These are phyloP conservation scores for Eleutherodactylus coqui DNA, from an alignment of 2,797 vertebrate genomes.

Conservation along the genomic window DNA sequence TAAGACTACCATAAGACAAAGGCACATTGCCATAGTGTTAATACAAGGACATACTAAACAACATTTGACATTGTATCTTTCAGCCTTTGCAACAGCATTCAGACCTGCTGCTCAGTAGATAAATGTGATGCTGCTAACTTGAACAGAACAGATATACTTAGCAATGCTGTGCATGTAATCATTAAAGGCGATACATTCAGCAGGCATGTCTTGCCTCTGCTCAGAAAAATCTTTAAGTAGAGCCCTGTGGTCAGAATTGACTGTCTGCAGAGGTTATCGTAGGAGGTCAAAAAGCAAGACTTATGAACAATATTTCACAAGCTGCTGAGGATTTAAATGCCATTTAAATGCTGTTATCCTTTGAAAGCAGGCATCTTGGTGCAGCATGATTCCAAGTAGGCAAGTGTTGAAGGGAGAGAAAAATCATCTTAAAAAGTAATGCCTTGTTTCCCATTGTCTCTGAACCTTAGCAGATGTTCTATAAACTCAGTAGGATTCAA, in stretches of 20 bases:
- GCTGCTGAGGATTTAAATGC: conserved; percentile 26
- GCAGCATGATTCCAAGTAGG: not conserved
- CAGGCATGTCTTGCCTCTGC: conserved; percentile 41
- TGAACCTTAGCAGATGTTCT: conserved; percentile 20
- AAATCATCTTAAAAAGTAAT: conserved; percentile 2
- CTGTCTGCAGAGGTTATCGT: conserved; percentile 27
- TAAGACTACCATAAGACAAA: not conserved
- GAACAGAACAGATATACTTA: not conserved
- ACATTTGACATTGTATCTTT: not conserved
- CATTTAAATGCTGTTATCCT: conserved; percentile 21
- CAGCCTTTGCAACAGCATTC: not conserved
- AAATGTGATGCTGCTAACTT: not conserved
- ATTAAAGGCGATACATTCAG: conserved; percentile 2
- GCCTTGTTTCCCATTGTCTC: conserved; percentile 24
- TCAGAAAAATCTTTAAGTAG: not conserved
- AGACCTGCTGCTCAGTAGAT: conserved; percentile 10
- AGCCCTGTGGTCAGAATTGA: conserved; percentile 36
- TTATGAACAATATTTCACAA: conserved; percentile 27
- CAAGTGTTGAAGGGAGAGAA: conserved; percentile 7
- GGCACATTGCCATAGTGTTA: not conserved
- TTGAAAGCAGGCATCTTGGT: not conserved
- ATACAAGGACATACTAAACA: not conserved
- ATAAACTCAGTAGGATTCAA: conserved; percentile 3
- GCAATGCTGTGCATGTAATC: not conserved
- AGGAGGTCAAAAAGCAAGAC: conserved; percentile 25